Percentiles rank a stretch among this genome's conserved stretches.
These are phyloP conservation scores for Periparus ater DNA, from an alignment of 2,797 vertebrate species.

Conservation along the genomic window DNA sequence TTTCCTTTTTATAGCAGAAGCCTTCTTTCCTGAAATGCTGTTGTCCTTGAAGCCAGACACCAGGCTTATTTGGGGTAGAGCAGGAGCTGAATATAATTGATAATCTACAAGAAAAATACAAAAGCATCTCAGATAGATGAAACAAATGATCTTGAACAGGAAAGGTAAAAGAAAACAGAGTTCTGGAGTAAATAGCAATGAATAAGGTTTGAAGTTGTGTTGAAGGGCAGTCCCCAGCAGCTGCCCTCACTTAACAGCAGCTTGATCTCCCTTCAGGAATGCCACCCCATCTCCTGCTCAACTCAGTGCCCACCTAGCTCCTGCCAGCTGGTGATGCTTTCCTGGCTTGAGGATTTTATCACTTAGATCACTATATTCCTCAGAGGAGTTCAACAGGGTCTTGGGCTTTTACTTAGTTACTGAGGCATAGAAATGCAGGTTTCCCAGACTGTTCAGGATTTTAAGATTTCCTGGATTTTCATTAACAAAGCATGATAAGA, in stretches of 20 bases:
- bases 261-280: neutral
- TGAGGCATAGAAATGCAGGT: neutral
- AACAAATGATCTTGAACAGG: neutral
- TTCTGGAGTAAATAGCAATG: neutral
- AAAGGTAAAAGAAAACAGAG: neutral
- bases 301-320: accelerated
- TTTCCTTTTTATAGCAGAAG: neutral
- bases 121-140: neutral
- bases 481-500: neutral
- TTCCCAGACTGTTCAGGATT: neutral
- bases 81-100: neutral
- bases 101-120: neutral
- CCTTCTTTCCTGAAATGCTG: neutral
- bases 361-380: neutral
- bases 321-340: neutral
- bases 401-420: neutral
- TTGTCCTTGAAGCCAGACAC: neutral
- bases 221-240: neutral
- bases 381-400: neutral
- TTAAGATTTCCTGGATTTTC: neutral
- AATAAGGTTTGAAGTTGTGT: neutral
- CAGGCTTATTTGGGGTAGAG: neutral
- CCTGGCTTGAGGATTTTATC: neutral
- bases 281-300: neutral
- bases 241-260: accelerated